A percentile compares a stretch with the other conserved stretches of the same genome.
phyloP scores from a whole-genome alignment of 2,797 vertebrate genomes.

The Rhadinocentrus ornatus region DNA sequence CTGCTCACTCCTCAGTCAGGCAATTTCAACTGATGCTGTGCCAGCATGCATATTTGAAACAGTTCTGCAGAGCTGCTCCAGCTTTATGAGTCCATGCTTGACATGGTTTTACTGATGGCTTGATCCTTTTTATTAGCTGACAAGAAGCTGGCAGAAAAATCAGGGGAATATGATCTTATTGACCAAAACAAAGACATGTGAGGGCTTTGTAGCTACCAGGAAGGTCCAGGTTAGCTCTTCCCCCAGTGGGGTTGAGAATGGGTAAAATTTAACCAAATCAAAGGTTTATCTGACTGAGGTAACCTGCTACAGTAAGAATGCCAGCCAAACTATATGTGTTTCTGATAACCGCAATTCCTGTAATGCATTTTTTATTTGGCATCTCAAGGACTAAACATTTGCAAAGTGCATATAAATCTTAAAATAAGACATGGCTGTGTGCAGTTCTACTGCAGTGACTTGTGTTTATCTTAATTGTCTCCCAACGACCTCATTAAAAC shows the following conservation, averaged over 20 bases:
- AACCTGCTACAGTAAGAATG: background rate
- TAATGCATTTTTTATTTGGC: background rate
- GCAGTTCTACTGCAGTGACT: background rate
- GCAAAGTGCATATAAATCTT: background rate
- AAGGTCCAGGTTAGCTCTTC: background rate
- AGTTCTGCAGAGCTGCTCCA: constrained; percentile 5
- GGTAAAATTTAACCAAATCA: background rate
- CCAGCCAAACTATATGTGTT: background rate
- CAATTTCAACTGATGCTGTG: background rate
- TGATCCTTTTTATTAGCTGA: background rate
- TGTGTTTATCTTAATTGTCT: background rate
- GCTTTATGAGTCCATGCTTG: constrained; percentile 11
- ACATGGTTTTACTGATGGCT: constrained; percentile 6
- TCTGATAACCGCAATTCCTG: background rate
- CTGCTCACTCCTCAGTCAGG: background rate
- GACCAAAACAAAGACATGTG: constrained; percentile 4
- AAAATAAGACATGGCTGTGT: background rate
- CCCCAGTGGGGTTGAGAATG: background rate
- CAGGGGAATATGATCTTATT: background rate
- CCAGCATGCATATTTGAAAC: background rate
- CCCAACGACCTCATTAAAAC: background rate
- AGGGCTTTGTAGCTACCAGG: constrained; percentile 4
- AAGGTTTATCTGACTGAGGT: background rate
- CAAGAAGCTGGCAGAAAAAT: background rate
- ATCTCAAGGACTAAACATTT: background rate